Evolutionary conservation across 2,113 vertebrate species (phyloP), one percentile per base, ranked within the genome.

Genomic region (Clarias batrachus): DNA sequence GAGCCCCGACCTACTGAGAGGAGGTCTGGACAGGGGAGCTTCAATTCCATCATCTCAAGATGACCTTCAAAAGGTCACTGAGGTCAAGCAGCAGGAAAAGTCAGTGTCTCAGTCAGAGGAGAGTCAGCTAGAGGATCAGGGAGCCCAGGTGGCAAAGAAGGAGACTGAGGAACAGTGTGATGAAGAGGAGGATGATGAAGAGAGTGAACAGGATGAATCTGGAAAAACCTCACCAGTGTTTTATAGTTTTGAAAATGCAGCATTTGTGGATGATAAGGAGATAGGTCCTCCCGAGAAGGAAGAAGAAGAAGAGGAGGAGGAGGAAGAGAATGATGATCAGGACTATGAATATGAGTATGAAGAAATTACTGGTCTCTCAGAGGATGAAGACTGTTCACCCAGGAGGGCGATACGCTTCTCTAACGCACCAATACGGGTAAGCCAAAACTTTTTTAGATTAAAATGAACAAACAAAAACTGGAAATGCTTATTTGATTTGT

Each of bases 171-270:
- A 85, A 4, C 92, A 90, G 71, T 86, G 62, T 83, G 89, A 83
- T 63, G 90, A 93, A 8, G 91, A 93, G 19, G 92, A 94, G 63
- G 89, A 84, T 0, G 91, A 90, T 54, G 82, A 91, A 27, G 92
- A 92, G 80, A 82, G 81, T 0, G 90, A 93, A 83, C 91, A 92
- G 85, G 93, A 82, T 2, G 88, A 92, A 77, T 90, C 86, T 73
- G 92, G 92, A 52, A 90, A 89, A 85, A 92, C 88, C 60, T 94
- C 94, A 81, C 92, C 95, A 2, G 91, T 88, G 7, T 93, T 94
- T 90, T 96, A 94, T 83, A 97, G 97, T 60, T 97, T 97, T 87
- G 97, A 97, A 92, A 98, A 98, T 62, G 96, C 93, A 80, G 97
- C 95, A 59, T 98, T 98, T 95, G 95, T 96, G 91, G 96, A 97